phyloP scores from a whole-genome alignment of 2,888 invertebrate species.

The Melitaea athalia region DNA sequence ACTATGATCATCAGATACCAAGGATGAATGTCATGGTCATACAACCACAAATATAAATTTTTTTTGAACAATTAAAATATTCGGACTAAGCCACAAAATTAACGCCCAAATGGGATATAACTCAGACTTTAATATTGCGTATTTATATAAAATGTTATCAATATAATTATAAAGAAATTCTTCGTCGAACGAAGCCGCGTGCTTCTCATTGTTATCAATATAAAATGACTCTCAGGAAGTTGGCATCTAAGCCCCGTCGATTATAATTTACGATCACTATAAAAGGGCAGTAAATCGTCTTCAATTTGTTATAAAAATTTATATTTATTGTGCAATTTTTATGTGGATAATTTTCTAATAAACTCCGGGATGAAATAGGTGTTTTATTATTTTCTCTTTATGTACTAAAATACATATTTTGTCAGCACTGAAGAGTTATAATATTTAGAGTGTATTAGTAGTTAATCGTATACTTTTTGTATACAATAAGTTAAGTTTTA shows the following conservation, averaged over 20 bases:
- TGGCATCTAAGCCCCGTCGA: conserved; percentile 21
- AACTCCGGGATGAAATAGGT: not conserved
- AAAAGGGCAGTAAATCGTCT: conserved; percentile 31
- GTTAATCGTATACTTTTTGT: too few relatives aligned
- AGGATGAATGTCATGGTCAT: too few relatives aligned
- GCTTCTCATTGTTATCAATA: conserved; percentile 22
- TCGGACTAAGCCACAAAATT: too few relatives aligned
- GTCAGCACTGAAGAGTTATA: too few relatives aligned
- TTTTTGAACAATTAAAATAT: too few relatives aligned
- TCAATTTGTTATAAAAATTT: conserved; percentile 33
- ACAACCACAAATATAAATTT: too few relatives aligned
- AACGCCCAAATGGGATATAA: too few relatives aligned
- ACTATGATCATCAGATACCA: not conserved
- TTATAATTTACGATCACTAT: conserved; percentile 31
- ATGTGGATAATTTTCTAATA: not conserved
- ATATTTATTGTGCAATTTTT: conserved; percentile 20
- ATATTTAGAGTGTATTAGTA: too few relatives aligned
- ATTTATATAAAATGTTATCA: not conserved
- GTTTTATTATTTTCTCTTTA: not conserved
- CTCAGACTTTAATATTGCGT: too few relatives aligned
- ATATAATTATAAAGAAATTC: not conserved
- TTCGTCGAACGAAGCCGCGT: not conserved
- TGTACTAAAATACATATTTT: not conserved
- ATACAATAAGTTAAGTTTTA: too few relatives aligned
- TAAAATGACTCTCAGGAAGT: conserved; percentile 23